Evolutionary conservation across 2,113 vertebrate species (phyloP).

Genomic region (Athene cunicularia): DNA sequence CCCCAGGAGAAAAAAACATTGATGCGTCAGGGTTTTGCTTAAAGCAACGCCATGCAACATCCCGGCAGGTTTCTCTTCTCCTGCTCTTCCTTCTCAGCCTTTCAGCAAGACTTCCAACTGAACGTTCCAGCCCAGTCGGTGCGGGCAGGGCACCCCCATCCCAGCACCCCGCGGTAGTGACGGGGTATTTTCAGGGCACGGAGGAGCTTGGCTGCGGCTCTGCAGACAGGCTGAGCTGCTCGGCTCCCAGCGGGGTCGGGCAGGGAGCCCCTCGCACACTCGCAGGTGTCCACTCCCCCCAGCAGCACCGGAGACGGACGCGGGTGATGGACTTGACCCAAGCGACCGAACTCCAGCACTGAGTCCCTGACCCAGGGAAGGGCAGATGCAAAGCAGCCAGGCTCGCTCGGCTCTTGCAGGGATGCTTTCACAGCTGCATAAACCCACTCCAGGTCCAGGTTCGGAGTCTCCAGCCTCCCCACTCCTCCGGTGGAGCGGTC

Average conservation of each 20-base stretch:
- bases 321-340: neutral
- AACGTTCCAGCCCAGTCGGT: fast-evolving
- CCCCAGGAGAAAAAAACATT: neutral
- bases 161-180: fast-evolving
- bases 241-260: neutral
- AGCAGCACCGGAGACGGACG: fast-evolving
- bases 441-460: neutral
- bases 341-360: neutral
- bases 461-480: neutral
- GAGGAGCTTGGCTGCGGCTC: neutral
- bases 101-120: neutral
- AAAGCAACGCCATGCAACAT: fast-evolving
- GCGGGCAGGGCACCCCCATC: fast-evolving
- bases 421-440: neutral
- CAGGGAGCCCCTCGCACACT: neutral
- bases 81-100: neutral
- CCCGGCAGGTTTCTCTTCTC: neutral
- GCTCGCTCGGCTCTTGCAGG: neutral
- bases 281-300: neutral
- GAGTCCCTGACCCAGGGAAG: fast-evolving
- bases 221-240: neutral
- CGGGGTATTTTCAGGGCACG: neutral
- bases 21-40: neutral
- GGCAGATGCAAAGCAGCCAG: neutral
- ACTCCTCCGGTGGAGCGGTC: neutral